These are phyloP conservation scores for Spodoptera litura DNA, from an alignment of 1,140 invertebrate species.

Conservation along the genomic window DNA sequence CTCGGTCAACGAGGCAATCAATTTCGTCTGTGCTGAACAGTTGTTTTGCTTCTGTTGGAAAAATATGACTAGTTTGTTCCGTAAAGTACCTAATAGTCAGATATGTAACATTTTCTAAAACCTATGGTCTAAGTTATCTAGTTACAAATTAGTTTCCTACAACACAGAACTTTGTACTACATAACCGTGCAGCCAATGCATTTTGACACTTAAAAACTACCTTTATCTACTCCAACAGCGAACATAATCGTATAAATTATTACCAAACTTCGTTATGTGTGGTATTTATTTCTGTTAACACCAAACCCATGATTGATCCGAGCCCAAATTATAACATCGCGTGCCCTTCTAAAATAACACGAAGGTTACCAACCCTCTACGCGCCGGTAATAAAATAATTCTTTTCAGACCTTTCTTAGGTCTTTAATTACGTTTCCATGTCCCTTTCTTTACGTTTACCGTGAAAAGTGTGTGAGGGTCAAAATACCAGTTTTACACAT, in stretches of 20 bases:
- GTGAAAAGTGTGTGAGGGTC: conserved; percentile 3
- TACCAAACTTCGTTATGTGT: not conserved
- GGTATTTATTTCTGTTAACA: not conserved
- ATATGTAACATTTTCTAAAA: no score
- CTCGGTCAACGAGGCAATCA: no score
- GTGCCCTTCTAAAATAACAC: conserved; percentile 21
- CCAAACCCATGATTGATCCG: conserved; percentile 7
- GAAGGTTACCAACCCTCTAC: conserved; percentile 1
- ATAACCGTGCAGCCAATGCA: no score
- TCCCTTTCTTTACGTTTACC: conserved; percentile 2
- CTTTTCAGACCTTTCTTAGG: conserved; percentile 4
- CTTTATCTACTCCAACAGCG: no score
- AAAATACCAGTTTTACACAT: not conserved
- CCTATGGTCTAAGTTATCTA: no score
- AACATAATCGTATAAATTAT: not conserved
- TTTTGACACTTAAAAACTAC: no score
- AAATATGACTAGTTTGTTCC: no score
- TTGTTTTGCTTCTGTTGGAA: no score
- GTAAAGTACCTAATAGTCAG: no score
- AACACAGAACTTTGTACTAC: no score
- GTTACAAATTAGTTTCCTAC: no score
- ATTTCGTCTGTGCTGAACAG: no score
- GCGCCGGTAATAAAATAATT: conserved; percentile 15
- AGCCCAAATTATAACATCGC: conserved; percentile 29
- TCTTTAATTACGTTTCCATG: conserved; percentile 15